These are phyloP conservation scores for Vulpes vulpes DNA, from an alignment of 2,113 vertebrate genomes.

Conservation along the genomic window DNA sequence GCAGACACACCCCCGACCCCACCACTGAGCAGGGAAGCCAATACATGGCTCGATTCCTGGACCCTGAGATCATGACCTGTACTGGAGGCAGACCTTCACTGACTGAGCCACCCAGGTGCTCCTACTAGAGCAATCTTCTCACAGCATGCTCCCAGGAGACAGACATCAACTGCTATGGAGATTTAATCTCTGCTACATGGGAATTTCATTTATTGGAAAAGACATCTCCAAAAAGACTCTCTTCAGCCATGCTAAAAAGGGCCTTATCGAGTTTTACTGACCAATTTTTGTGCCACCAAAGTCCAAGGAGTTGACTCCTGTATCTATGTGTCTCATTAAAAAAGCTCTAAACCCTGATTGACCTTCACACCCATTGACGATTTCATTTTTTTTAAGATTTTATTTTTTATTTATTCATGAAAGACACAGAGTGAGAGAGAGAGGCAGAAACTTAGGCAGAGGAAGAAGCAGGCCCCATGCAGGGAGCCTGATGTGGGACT, in stretches of 20 bases:
- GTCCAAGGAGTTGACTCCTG: too few species aligned
- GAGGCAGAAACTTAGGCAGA: too few species aligned
- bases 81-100: not conserved
- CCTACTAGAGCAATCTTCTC: not conserved
- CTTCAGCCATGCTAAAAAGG: not conserved
- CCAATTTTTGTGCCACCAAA: not conserved
- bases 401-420: too few species aligned
- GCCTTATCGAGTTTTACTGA: not conserved
- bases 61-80: not conserved
- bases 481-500: too few species aligned
- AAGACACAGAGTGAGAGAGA: too few species aligned
- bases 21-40: not conserved
- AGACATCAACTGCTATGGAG: not conserved
- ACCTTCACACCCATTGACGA: too few species aligned
- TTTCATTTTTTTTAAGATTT: too few species aligned
- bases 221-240: not conserved
- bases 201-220: not conserved
- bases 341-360: too few species aligned
- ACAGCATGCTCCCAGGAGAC: not conserved
- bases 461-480: too few species aligned
- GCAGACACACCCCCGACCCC: not conserved
- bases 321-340: too few species aligned
- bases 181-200: not conserved
- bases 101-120: not conserved
- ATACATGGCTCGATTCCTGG: not conserved